These are phyloP conservation scores for Anthonomus grandis DNA, from an alignment of 1,140 invertebrate species.

Conservation along the genomic window DNA sequence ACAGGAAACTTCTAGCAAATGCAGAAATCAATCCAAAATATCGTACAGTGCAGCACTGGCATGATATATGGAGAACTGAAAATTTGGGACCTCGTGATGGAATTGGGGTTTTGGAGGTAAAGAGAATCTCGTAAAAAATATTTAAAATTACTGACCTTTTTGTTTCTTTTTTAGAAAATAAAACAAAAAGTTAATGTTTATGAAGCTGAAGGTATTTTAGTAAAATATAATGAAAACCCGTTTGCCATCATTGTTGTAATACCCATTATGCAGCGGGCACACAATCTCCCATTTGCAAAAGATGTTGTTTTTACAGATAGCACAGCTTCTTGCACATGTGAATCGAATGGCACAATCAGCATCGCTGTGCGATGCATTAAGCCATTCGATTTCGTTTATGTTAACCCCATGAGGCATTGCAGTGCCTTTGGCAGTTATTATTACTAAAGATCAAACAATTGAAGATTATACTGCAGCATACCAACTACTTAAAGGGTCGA, in stretches of 20 bases:
- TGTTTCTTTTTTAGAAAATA: background rate
- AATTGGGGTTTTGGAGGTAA: background rate
- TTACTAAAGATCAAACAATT: background rate
- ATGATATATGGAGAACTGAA: background rate
- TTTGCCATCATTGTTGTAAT: no score
- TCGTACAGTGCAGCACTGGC: no score
- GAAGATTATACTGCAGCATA: background rate
- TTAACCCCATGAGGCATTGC: background rate
- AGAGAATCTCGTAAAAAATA: background rate
- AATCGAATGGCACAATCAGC: no score
- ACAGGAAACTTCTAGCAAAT: no score
- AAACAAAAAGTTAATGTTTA: background rate
- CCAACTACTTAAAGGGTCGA: background rate
- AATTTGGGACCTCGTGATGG: background rate
- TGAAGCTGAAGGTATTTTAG: no score
- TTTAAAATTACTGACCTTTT: background rate
- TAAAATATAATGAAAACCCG: background rate
- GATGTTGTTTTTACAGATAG: background rate
- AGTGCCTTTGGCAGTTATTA: background rate
- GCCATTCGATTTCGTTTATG: background rate
- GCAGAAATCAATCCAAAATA: no score
- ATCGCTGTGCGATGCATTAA: background rate
- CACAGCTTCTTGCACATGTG: background rate
- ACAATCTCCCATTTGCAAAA: background rate
- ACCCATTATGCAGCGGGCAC: background rate